phyloP scores from a whole-genome alignment of 2,888 invertebrate species.

The Conus canariensis region DNA sequence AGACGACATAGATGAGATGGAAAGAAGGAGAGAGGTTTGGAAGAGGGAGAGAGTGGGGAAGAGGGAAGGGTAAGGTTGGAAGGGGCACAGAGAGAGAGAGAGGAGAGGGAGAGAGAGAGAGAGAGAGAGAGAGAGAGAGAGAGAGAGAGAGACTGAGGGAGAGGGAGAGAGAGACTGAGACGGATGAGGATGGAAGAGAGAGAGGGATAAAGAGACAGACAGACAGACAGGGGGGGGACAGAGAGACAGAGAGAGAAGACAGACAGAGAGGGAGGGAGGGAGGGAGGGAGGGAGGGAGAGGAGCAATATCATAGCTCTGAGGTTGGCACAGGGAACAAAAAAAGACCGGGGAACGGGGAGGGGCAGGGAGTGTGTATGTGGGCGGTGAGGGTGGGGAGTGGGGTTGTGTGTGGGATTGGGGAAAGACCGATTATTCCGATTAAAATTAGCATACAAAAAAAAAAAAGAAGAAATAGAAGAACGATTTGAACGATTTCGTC shows the following conservation, averaged over 20 bases:
- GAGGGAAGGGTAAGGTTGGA: neutral
- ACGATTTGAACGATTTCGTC: too few relatives aligned
- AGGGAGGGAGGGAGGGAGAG: neutral
- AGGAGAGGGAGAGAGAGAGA: conserved; percentile 28
- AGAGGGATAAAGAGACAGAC: neutral
- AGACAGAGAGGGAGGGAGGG: neutral
- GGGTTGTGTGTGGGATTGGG: too few relatives aligned
- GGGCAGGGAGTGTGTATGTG: too few relatives aligned
- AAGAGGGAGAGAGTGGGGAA: neutral
- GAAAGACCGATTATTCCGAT: too few relatives aligned
- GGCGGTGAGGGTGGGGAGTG: too few relatives aligned
- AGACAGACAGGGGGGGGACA: neutral
- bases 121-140: conserved; percentile 1
- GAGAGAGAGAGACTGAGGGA: neutral
- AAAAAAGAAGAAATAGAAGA: too few relatives aligned
- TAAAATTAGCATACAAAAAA: too few relatives aligned
- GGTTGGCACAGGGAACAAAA: too few relatives aligned
- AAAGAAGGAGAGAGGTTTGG: too few relatives aligned
- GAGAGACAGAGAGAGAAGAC: neutral
- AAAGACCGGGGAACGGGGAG: too few relatives aligned
- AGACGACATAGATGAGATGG: too few relatives aligned
- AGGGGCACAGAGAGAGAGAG: neutral
- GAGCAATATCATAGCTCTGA: neutral
- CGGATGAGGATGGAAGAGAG: neutral
- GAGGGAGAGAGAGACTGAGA: neutral